Evolutionary conservation across 1,140 invertebrate species (phyloP).

Genomic region (Lamellibrachia luymesi): DNA sequence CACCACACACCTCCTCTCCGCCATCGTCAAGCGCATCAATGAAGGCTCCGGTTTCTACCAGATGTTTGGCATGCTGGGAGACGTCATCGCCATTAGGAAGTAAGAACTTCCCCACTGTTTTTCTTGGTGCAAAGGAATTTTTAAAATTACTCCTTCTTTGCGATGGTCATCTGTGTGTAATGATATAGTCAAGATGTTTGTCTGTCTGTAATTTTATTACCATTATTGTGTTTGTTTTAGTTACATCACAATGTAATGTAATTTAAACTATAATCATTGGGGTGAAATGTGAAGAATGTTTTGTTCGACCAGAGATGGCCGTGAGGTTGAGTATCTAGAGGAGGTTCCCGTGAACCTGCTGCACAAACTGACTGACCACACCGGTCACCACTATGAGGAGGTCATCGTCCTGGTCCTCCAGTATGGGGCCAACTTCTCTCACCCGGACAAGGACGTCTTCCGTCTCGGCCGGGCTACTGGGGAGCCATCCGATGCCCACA

Average conservation of each 20-base stretch:
- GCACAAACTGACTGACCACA: not conserved
- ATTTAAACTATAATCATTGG: no score
- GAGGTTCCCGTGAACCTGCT: not conserved
- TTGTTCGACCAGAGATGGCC: not conserved
- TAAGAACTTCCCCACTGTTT: not conserved
- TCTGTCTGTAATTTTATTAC: not conserved
- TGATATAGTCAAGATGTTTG: not conserved
- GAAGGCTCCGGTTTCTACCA: constrained; percentile 28
- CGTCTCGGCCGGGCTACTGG: constrained; percentile 53
- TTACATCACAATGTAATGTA: no score
- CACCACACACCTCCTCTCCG: constrained; percentile 9
- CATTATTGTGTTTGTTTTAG: no score
- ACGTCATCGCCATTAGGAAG: constrained; percentile 37
- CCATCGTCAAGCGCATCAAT: constrained; percentile 21
- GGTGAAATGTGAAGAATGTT: no score
- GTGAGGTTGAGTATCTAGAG: constrained; percentile 28
- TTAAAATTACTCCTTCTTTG: no score
- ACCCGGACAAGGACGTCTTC: constrained; percentile 52
- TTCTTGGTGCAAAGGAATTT: no score
- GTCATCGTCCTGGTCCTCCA: not conserved
- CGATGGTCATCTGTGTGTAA: not conserved
- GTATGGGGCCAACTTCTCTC: not conserved
- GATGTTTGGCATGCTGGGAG: constrained; percentile 34
- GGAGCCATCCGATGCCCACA: constrained; percentile 55
- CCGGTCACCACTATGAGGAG: not conserved